phyloP scores from a whole-genome alignment of 2,113 vertebrate species.

The Sorex fumeus region DNA sequence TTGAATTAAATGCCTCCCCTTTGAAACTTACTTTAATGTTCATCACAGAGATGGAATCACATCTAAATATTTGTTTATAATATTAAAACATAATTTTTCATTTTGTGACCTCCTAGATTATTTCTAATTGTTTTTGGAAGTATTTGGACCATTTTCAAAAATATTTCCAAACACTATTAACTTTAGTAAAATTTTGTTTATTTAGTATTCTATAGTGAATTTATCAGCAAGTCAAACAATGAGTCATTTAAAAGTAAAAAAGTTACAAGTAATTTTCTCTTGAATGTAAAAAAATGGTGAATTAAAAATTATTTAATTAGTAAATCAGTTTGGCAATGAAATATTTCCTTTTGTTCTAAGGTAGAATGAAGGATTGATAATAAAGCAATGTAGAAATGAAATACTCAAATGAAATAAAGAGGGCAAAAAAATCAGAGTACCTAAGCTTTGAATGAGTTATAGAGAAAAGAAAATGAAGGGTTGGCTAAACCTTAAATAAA shows the following conservation, averaged over 20 bases:
- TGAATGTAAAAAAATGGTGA: neutral
- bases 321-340: neutral
- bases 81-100: conserved; percentile 47
- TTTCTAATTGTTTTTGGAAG: conserved; percentile 54
- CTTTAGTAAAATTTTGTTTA: conserved; percentile 31
- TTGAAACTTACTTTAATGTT: neutral
- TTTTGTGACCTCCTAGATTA: conserved; percentile 35
- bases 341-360: conserved; percentile 29
- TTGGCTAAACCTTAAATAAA: neutral
- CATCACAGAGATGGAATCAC: neutral
- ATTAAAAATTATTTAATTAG: conserved; percentile 56
- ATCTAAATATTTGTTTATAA: conserved; percentile 31
- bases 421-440: neutral
- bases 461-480: neutral
- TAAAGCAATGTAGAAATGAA: neutral
- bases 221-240: conserved; percentile 17
- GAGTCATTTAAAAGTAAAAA: neutral
- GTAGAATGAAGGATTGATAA: neutral
- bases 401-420: conserved; percentile 8
- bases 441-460: neutral
- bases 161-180: conserved; percentile 9
- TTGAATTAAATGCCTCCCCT: conserved; percentile 23
- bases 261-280: conserved; percentile 30
- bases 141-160: neutral
- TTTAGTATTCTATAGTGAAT: neutral